Evolutionary conservation across 2,113 vertebrate species (phyloP).

Genomic region (Ptychochromis oligacanthus): DNA sequence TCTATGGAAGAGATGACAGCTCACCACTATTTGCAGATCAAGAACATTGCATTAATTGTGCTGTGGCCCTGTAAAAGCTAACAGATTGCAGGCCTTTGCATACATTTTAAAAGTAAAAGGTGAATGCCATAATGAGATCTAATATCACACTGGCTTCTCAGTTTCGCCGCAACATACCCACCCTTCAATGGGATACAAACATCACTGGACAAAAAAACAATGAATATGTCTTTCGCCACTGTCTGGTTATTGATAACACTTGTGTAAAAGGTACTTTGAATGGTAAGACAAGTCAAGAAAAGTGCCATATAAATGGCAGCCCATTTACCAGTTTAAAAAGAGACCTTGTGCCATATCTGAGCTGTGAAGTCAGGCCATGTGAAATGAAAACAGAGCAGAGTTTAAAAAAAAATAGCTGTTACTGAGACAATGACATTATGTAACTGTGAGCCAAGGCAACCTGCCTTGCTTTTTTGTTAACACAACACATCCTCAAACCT

Average conservation of each 20-base stretch:
- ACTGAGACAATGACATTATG: background rate
- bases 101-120: conserved; percentile 37
- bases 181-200: conserved; percentile 25
- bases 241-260: conserved; percentile 65
- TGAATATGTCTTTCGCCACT: conserved; percentile 66
- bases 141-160: conserved; percentile 36
- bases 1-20: conserved; percentile 64
- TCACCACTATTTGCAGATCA: conserved; percentile 39
- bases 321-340: conserved; percentile 22
- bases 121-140: conserved; percentile 48
- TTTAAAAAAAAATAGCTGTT: conserved; percentile 21
- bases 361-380: conserved; percentile 12
- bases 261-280: background rate
- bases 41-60: conserved; percentile 65
- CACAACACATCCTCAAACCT: too few species aligned
- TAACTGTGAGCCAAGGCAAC: background rate
- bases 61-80: conserved; percentile 29
- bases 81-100: conserved; percentile 51
- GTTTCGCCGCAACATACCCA: conserved; percentile 33
- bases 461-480: background rate
- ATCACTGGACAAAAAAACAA: conserved; percentile 62
- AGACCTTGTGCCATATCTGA: conserved; percentile 32
- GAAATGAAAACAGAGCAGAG: conserved; percentile 33
- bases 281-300: background rate
- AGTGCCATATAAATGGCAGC: too few species aligned